Evolutionary conservation across 2,888 invertebrate genomes (phyloP).

Genomic region (Gandaritis pyraliata): DNA sequence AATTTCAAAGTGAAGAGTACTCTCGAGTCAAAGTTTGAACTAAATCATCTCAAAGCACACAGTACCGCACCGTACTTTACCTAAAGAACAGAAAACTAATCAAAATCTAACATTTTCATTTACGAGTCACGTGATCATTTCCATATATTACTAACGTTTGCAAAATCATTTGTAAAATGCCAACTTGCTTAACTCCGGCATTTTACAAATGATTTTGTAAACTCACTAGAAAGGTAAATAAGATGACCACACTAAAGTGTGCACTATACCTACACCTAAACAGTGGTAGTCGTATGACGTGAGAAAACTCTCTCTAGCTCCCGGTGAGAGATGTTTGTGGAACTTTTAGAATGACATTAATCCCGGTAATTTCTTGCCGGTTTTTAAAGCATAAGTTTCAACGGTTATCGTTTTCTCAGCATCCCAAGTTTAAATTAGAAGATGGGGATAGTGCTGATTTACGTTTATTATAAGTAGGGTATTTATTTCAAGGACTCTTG

Average conservation of each 20-base stretch:
- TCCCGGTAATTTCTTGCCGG: slow-evolving; percentile 62
- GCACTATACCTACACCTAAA: too few species aligned
- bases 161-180: too few species aligned
- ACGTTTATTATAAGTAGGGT: slow-evolving; percentile 22
- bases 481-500: not conserved
- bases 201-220: too few species aligned
- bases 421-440: slow-evolving; percentile 45
- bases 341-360: slow-evolving; percentile 72
- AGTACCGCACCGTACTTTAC: not conserved
- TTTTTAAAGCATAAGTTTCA: slow-evolving; percentile 56
- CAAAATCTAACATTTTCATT: too few species aligned
- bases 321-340: slow-evolving; percentile 58
- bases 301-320: slow-evolving; percentile 11
- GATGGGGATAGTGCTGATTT: slow-evolving; percentile 32
- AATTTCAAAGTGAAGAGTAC: not conserved
- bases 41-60: not conserved
- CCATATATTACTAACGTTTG: too few species aligned
- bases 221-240: too few species aligned
- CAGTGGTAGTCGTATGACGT: slow-evolving; percentile 4
- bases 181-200: too few species aligned
- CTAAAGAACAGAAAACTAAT: too few species aligned
- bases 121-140: too few species aligned
- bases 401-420: slow-evolving; percentile 49
- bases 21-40: not conserved
- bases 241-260: too few species aligned